These are phyloP conservation scores for Lasioglossum villosulum DNA, from an alignment of 2,888 invertebrate species.

Conservation along the genomic window DNA sequence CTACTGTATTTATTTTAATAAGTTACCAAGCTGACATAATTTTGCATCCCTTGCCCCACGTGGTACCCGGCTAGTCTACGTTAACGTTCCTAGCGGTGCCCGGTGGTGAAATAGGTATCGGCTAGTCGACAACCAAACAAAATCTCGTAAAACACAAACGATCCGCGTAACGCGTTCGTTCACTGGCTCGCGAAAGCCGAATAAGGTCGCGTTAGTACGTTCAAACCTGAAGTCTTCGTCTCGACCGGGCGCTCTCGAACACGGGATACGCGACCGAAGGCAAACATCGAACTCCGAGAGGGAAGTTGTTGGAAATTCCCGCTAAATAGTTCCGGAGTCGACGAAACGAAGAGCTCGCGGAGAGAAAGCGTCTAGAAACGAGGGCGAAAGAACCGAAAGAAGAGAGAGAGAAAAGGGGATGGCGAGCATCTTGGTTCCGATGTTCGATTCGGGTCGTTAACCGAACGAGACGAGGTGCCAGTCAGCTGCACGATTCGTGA, in stretches of 20 bases:
- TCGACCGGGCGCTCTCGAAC: conserved; percentile 3
- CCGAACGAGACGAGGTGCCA: conserved; percentile 7
- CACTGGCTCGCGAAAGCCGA: neutral
- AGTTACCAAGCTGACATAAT: no score
- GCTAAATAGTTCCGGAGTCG: conserved; percentile 21
- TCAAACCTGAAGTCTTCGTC: neutral
- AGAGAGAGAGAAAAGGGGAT: neutral
- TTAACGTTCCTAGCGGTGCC: neutral
- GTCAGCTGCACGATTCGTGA: neutral
- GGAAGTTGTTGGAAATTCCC: conserved; percentile 19
- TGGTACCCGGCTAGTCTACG: neutral
- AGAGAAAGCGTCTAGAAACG: conserved; percentile 2
- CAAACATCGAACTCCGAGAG: conserved; percentile 19
- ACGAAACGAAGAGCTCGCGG: conserved; percentile 12
- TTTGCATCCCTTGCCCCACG: no score
- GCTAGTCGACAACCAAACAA: neutral
- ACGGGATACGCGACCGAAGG: neutral
- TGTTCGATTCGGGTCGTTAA: conserved; percentile 21
- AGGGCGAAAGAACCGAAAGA: conserved; percentile 18
- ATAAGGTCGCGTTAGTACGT: neutral
- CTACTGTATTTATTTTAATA: no score
- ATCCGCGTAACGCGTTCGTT: neutral
- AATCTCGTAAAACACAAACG: neutral
- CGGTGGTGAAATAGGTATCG: neutral
- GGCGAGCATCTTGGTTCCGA: conserved; percentile 8